phyloP scores from a whole-genome alignment of 2,888 invertebrate species.

The Ormyrus nitidulus region DNA sequence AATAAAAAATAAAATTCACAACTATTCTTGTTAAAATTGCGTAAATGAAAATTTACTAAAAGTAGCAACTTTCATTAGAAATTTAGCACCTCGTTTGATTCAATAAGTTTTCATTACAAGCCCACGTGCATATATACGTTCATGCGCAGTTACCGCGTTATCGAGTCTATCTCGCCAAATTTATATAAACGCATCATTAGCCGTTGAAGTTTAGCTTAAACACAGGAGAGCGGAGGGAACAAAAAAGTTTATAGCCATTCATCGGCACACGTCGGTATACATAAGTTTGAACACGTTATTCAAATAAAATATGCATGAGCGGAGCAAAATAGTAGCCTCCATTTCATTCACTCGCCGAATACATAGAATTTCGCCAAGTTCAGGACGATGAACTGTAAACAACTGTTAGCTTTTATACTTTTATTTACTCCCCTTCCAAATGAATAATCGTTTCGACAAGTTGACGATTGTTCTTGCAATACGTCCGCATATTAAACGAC shows the following conservation, averaged over 20 bases:
- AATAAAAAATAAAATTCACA: too few relatives aligned
- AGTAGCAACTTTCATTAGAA: too few relatives aligned
- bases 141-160: too few relatives aligned
- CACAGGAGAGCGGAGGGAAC: neutral
- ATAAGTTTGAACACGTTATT: slow-evolving; percentile 27
- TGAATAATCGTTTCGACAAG: neutral
- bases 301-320: slow-evolving; percentile 50
- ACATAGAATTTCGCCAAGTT: slow-evolving; percentile 23
- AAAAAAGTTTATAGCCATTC: slow-evolving; percentile 15
- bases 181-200: too few relatives aligned
- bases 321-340: slow-evolving; percentile 24
- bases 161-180: too few relatives aligned
- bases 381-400: slow-evolving; percentile 39
- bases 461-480: too few relatives aligned
- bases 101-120: too few relatives aligned
- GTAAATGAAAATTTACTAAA: too few relatives aligned
- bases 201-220: neutral
- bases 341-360: slow-evolving; percentile 33
- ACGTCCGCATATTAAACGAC: too few relatives aligned
- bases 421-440: neutral
- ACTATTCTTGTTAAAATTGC: too few relatives aligned
- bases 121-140: too few relatives aligned
- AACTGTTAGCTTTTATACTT: slow-evolving; percentile 11
- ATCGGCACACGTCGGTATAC: neutral
- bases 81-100: too few relatives aligned